Conservation (phyloP, 2,113 vertebrate genomes). For the Etia nguti region DNA sequence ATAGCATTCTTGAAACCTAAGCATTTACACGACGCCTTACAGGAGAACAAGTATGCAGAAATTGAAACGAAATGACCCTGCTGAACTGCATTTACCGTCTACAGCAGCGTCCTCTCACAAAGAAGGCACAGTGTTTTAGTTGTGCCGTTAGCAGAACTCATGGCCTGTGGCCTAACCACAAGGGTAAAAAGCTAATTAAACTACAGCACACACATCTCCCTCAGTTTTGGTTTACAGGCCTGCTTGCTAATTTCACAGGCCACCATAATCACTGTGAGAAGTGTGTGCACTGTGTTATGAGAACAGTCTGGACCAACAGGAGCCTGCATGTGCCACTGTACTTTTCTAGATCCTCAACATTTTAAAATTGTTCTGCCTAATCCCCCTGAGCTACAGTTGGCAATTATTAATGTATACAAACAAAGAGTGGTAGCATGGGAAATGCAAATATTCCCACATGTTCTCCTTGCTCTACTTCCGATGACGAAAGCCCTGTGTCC, state of each 20-base stretch:
- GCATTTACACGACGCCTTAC: not conserved
- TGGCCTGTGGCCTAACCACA: slow-evolving; percentile 63
- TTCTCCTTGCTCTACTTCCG: slow-evolving; percentile 14
- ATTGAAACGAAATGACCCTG: not conserved
- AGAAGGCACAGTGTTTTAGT: slow-evolving; percentile 28
- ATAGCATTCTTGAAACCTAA: not conserved
- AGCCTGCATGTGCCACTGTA: slow-evolving; percentile 1
- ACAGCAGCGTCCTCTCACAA: slow-evolving; percentile 16
- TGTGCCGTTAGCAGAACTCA: slow-evolving; percentile 29
- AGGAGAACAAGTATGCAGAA: not conserved
- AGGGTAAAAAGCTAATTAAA: slow-evolving; percentile 64
- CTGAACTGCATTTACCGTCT: not conserved
- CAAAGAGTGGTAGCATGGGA: slow-evolving; percentile 30
- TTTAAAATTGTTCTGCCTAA: slow-evolving; percentile 13
- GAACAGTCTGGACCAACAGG: not conserved
- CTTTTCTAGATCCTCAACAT: slow-evolving; percentile 8
- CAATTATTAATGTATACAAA: slow-evolving; percentile 20
- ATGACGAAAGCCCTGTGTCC: slow-evolving; percentile 27
- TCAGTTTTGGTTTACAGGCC: slow-evolving; percentile 48
- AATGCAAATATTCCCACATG: slow-evolving; percentile 60
- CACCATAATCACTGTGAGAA: slow-evolving; percentile 37
- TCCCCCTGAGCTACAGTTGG: not conserved
- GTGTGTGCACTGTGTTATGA: slow-evolving; percentile 8
- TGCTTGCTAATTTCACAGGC: slow-evolving; percentile 63
- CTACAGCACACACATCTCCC: slow-evolving; percentile 33